phyloP scores from a whole-genome alignment of 2,888 invertebrate genomes.

The Rhagonycha fulva region DNA sequence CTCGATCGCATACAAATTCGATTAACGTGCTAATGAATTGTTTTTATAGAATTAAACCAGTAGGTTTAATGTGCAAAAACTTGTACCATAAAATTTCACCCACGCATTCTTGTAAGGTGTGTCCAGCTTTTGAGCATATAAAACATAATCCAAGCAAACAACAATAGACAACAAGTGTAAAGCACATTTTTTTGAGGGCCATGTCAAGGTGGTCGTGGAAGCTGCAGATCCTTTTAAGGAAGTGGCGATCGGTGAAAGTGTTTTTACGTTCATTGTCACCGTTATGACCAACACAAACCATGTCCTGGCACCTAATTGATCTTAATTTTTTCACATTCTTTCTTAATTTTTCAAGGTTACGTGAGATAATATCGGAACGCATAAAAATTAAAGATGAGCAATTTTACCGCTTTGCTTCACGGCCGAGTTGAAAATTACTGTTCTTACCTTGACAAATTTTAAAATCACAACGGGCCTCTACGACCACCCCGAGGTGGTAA shows the following conservation, averaged over 20 bases:
- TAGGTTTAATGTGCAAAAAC: conserved; percentile 11
- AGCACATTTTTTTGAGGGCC: conserved; percentile 33
- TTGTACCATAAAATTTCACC: conserved; percentile 17
- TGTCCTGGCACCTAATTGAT: conserved; percentile 15
- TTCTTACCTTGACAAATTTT: background rate
- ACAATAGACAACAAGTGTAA: conserved; percentile 28
- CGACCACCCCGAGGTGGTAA: background rate
- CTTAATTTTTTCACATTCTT: background rate
- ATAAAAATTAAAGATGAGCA: background rate
- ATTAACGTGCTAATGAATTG: background rate
- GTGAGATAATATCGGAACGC: background rate
- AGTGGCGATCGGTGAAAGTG: conserved; percentile 44
- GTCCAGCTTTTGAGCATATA: conserved; percentile 16
- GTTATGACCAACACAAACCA: conserved; percentile 1
- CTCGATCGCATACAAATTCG: background rate
- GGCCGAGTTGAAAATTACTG: background rate
- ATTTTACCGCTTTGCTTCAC: background rate
- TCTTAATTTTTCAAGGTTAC: background rate
- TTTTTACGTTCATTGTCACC: conserved; percentile 14
- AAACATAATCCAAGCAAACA: conserved; percentile 7
- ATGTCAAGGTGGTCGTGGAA: conserved; percentile 43
- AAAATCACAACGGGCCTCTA: background rate
- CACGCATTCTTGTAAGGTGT: conserved; percentile 15
- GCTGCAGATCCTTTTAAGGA: conserved; percentile 45
- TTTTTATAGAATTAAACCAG: background rate